These are phyloP conservation scores for Brienomyrus brachyistius DNA, from an alignment of 2,113 vertebrate genomes.

Conservation along the genomic window DNA sequence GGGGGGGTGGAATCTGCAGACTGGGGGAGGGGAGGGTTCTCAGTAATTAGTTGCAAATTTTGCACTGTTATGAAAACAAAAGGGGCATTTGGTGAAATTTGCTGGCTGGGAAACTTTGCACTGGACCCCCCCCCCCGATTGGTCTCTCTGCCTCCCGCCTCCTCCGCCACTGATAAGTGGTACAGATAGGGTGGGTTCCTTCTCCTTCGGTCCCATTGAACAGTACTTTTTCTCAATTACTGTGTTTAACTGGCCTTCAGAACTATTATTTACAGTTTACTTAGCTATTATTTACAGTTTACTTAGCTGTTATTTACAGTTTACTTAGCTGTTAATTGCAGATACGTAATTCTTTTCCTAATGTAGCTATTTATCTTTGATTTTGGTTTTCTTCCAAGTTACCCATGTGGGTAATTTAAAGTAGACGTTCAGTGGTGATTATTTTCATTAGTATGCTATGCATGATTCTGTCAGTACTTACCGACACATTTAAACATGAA, in stretches of 20 bases:
- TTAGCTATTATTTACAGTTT: background rate
- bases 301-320: background rate
- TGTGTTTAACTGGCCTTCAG: background rate
- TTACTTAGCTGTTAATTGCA: background rate
- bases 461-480: background rate
- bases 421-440: background rate
- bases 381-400: background rate
- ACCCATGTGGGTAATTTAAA: background rate
- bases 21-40: background rate
- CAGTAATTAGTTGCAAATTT: background rate
- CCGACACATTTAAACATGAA: background rate
- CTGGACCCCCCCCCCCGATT: background rate
- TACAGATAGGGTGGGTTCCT: background rate
- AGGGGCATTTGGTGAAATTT: background rate
- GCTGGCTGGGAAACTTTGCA: background rate
- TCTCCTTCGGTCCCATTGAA: background rate
- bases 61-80: background rate
- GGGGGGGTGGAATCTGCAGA: background rate
- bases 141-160: background rate
- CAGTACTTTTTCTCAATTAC: background rate
- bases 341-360: background rate
- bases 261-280: background rate
- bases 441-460: background rate
- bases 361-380: background rate
- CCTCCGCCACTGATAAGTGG: background rate